A percentile compares a stretch with the other conserved stretches of the same genome.
These are phyloP conservation scores for Lottia scabra DNA, from an alignment of 2,888 invertebrate genomes.

Conservation along the genomic window DNA sequence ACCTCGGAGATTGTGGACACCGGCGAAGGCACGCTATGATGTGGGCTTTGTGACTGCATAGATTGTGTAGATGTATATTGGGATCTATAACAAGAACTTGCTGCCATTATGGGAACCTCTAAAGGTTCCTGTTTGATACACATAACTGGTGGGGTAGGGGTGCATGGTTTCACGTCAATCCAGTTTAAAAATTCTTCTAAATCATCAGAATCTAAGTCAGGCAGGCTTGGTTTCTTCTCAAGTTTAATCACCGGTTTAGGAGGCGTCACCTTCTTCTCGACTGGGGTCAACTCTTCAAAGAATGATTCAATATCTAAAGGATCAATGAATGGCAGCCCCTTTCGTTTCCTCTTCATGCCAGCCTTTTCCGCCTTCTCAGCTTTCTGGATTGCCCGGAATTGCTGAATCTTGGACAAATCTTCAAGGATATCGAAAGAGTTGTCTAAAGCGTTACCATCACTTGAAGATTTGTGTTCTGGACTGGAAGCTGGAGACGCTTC, in stretches of 20 bases:
- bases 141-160: slow-evolving; percentile 13
- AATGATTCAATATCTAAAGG: slow-evolving; percentile 35
- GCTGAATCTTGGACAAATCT: background rate
- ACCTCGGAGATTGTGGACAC: slow-evolving; percentile 7
- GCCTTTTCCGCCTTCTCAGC: background rate
- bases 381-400: slow-evolving; percentile 24
- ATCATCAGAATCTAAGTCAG: slow-evolving; percentile 47
- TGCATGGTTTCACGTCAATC: slow-evolving; percentile 27
- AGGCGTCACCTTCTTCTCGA: slow-evolving; percentile 17
- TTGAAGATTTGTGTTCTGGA: slow-evolving; percentile 42
- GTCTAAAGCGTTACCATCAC: slow-evolving; percentile 24
- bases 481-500: slow-evolving; percentile 59
- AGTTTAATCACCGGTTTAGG: slow-evolving; percentile 5
- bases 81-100: slow-evolving; percentile 8
- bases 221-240: slow-evolving; percentile 28
- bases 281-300: slow-evolving; percentile 26
- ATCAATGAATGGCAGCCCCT: slow-evolving; percentile 38
- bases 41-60: background rate
- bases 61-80: background rate
- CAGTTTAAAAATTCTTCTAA: slow-evolving; percentile 48
- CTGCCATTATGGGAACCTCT: background rate
- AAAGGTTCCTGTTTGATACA: slow-evolving; percentile 11
- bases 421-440: slow-evolving; percentile 1
- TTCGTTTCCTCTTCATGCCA: slow-evolving; percentile 15
- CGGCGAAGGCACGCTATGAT: slow-evolving; percentile 1